These are phyloP conservation scores for Pogonomyrmex californicus DNA, from an alignment of 1,140 invertebrate genomes.

Conservation along the genomic window DNA sequence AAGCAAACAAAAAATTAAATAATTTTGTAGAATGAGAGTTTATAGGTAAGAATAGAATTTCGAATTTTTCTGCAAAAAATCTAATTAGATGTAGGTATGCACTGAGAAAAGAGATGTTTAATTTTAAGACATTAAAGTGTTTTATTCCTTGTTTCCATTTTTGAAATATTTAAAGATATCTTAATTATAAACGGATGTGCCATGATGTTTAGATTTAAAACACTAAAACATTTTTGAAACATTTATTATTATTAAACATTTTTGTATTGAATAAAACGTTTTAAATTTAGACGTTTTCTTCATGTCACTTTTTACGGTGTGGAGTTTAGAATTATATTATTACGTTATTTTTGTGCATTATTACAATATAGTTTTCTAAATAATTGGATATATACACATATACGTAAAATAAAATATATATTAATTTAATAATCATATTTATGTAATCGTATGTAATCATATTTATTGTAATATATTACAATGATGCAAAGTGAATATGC, in stretches of 20 bases:
- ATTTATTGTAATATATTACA: not conserved
- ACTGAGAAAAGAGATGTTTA: too few relatives aligned
- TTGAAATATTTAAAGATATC: too few relatives aligned
- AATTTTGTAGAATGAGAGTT: not conserved
- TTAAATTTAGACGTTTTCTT: too few relatives aligned
- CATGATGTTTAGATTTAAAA: too few relatives aligned
- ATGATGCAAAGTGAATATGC: not conserved
- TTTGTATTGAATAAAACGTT: too few relatives aligned
- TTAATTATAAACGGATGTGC: too few relatives aligned
- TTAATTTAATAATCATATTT: slow-evolving; percentile 7
- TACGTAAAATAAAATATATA: not conserved
- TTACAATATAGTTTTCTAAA: not conserved
- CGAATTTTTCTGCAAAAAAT: not conserved
- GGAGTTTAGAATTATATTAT: not conserved
- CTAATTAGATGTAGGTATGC: not conserved
- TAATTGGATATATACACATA: not conserved
- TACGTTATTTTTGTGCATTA: not conserved
- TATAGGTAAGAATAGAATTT: not conserved
- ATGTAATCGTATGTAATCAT: too few relatives aligned
- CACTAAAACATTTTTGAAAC: too few relatives aligned
- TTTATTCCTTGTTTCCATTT: too few relatives aligned
- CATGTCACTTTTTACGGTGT: too few relatives aligned
- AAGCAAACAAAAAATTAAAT: not conserved
- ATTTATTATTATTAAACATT: too few relatives aligned
- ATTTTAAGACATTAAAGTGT: too few relatives aligned